Percentiles rank a stretch among this genome's conserved stretches.
Conservation (phyloP, 2,113 vertebrate genomes). For the Esox niger region DNA sequence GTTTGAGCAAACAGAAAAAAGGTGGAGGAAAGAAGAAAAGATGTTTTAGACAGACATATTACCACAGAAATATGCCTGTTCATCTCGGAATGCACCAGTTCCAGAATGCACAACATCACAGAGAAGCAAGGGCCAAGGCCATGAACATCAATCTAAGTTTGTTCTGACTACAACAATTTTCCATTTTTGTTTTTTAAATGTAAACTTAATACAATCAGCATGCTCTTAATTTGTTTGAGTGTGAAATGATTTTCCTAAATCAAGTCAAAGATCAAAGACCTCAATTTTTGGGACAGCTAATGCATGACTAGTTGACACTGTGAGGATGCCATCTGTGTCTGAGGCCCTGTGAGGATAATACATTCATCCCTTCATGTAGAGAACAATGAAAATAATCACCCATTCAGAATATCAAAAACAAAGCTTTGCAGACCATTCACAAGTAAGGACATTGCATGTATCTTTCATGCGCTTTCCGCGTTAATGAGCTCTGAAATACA, state of each 20-base stretch:
- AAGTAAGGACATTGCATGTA: constrained; percentile 61
- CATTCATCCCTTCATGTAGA: constrained; percentile 71
- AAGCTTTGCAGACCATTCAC: constrained; percentile 56
- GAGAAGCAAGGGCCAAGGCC: neutral
- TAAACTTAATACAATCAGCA: constrained; percentile 23
- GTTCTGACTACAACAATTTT: too few relatives aligned
- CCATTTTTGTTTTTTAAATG: too few relatives aligned
- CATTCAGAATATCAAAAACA: constrained; percentile 71
- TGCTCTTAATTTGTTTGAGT: constrained; percentile 60
- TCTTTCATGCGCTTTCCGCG: constrained; percentile 57
- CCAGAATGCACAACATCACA: neutral
- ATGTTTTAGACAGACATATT: neutral
- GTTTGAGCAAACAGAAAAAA: constrained; percentile 62
- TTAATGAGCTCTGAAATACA: constrained; percentile 80
- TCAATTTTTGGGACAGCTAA: constrained; percentile 59
- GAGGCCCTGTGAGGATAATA: constrained; percentile 65
- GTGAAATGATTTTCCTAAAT: constrained; percentile 69
- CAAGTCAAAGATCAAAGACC: constrained; percentile 63
- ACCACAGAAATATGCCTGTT: neutral
- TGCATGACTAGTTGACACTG: constrained; percentile 52
- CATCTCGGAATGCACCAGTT: neutral
- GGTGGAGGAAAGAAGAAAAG: constrained; percentile 8
- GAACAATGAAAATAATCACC: constrained; percentile 69
- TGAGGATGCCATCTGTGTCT: constrained; percentile 34
- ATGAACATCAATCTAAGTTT: too few relatives aligned